These are phyloP conservation scores for Aphelinus certus DNA, from an alignment of 1,140 invertebrate species.

Conservation along the genomic window DNA sequence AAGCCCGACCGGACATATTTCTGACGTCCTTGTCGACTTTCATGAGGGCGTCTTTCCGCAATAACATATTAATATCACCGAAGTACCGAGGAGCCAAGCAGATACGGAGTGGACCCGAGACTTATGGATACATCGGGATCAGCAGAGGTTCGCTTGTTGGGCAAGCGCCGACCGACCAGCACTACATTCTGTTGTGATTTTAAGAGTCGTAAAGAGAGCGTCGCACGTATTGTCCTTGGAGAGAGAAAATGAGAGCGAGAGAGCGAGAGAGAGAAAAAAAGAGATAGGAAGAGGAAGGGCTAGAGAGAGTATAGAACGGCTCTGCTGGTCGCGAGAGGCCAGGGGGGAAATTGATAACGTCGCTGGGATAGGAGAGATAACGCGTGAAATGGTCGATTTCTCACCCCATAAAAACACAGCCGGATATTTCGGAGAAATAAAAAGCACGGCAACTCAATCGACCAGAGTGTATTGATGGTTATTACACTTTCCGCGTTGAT, in stretches of 20 bases:
- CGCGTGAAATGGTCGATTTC: slow-evolving; percentile 40
- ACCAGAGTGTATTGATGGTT: slow-evolving; percentile 34
- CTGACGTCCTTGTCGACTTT: slow-evolving; percentile 64
- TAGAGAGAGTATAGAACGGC: too few relatives aligned
- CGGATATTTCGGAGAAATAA: slow-evolving; percentile 28
- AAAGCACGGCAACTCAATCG: slow-evolving; percentile 32
- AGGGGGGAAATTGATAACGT: slow-evolving; percentile 53
- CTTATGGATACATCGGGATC: slow-evolving; percentile 58
- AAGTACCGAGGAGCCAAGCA: slow-evolving; percentile 18
- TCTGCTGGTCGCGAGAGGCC: not conserved
- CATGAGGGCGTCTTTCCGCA: slow-evolving; percentile 65
- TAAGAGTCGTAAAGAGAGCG: slow-evolving; percentile 61
- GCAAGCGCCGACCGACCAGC: slow-evolving; percentile 36
- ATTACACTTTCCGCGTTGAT: slow-evolving; percentile 31
- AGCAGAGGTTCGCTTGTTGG: slow-evolving; percentile 50
- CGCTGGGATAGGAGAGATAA: slow-evolving; percentile 38
- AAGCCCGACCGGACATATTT: slow-evolving; percentile 59
- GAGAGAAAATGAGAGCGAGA: too few relatives aligned
- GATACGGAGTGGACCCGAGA: not conserved
- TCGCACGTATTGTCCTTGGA: slow-evolving; percentile 51
- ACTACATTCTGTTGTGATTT: slow-evolving; percentile 47
- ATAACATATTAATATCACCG: slow-evolving; percentile 67
- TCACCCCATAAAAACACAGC: slow-evolving; percentile 38
- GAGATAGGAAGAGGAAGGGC: too few relatives aligned
- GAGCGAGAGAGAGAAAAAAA: too few relatives aligned